Percentiles rank a stretch among this genome's conserved stretches.
Conservation (phyloP, 1,140 invertebrate species). For the Diploscapter pachys region DNA sequence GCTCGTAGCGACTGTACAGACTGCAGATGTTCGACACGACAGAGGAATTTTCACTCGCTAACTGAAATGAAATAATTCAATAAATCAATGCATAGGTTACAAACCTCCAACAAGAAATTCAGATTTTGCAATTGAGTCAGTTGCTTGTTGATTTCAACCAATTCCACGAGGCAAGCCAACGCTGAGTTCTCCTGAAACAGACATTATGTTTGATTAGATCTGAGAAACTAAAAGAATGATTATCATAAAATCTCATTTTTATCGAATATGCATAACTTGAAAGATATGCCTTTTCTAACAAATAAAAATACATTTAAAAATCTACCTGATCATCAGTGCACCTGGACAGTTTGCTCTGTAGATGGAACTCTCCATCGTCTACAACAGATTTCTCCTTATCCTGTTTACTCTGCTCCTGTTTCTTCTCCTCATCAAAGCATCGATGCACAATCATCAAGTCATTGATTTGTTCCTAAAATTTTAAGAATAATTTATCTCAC, state of each 20-base stretch:
- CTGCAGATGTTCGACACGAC: conserved; percentile 43
- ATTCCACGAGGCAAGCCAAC: conserved; percentile 51
- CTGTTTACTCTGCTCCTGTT: conserved; percentile 8
- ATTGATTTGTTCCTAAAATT: conserved; percentile 31
- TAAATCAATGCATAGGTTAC: conserved; percentile 24
- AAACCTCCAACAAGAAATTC: conserved; percentile 51
- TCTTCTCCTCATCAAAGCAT: conserved; percentile 46
- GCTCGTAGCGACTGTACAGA: conserved; percentile 50
- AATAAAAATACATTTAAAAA: too few species aligned
- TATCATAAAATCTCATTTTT: too few species aligned
- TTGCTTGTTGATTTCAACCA: conserved; percentile 53
- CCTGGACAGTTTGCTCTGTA: conserved; percentile 39
- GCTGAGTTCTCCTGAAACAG: conserved; percentile 48
- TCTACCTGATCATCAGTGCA: conserved; percentile 52
- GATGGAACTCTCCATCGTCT: conserved; percentile 40
- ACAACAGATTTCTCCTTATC: conserved; percentile 5
- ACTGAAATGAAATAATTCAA: conserved; percentile 27
- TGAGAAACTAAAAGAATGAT: too few species aligned
- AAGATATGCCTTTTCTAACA: too few species aligned
- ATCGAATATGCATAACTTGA: too few species aligned
- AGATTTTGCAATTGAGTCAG: conserved; percentile 44
- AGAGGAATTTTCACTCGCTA: conserved; percentile 35
- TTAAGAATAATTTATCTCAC: too few species aligned
- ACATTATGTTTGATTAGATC: too few species aligned
- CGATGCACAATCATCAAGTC: conserved; percentile 50